These are phyloP conservation scores for Sphaeridia pumilis DNA, from an alignment of 2,888 invertebrate species.

Conservation along the genomic window DNA sequence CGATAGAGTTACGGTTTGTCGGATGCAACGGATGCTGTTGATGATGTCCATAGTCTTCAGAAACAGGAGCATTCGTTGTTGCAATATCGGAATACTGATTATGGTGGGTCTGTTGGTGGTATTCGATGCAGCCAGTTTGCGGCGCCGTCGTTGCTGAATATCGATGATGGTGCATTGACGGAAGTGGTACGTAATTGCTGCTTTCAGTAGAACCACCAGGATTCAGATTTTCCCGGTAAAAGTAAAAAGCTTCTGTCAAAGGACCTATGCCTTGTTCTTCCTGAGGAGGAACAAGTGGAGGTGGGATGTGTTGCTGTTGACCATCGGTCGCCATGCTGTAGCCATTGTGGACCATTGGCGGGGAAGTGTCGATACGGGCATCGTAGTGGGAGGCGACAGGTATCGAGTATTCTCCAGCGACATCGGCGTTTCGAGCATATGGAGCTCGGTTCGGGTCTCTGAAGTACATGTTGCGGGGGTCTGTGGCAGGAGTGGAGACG, in stretches of 20 bases:
- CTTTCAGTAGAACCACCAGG: neutral
- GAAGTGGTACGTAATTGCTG: too few relatives aligned
- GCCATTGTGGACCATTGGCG: constrained; percentile 17
- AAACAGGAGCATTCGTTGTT: too few relatives aligned
- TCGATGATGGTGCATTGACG: too few relatives aligned
- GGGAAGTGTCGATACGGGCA: constrained; percentile 23
- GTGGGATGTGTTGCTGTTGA: too few relatives aligned
- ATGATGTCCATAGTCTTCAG: too few relatives aligned
- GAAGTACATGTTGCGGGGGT: neutral
- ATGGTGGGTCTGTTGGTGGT: constrained; percentile 27
- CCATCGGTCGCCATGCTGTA: neutral
- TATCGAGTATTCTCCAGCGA: constrained; percentile 13
- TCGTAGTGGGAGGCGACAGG: constrained; percentile 20
- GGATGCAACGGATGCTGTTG: constrained; percentile 31
- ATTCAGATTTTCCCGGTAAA: neutral
- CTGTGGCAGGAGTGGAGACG: too few relatives aligned
- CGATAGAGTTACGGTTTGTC: constrained; percentile 17
- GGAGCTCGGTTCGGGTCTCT: constrained; percentile 1
- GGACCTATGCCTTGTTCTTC: neutral
- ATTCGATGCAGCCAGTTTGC: too few relatives aligned
- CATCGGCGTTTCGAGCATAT: neutral
- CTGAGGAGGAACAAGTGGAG: neutral
- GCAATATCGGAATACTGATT: too few relatives aligned
- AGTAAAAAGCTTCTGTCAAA: neutral
- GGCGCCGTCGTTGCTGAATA: too few relatives aligned